Evolutionary conservation across 2,797 vertebrate genomes (phyloP).

Genomic region (Limnodromus scolopaceus): DNA sequence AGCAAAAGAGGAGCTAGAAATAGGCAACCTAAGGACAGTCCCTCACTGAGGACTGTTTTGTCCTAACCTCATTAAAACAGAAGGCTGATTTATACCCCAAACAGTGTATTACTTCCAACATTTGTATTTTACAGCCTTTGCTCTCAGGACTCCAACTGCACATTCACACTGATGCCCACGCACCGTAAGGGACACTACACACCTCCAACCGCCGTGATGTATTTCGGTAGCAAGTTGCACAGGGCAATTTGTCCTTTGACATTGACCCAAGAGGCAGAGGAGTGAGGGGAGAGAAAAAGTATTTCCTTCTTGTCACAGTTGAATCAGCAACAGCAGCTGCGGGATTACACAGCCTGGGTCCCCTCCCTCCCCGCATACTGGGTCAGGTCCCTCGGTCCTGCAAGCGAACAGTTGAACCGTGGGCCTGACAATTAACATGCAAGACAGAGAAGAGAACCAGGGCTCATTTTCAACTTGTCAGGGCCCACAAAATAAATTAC

Average conservation of each 20-base stretch:
- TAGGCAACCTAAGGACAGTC: background rate
- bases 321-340: background rate
- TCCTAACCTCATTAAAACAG: background rate
- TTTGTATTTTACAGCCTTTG: background rate
- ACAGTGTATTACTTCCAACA: background rate
- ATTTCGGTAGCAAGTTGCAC: background rate
- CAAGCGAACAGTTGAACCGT: background rate
- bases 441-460: background rate
- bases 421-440: constrained; percentile 49
- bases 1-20: background rate
- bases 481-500: constrained; percentile 74
- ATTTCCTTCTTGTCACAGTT: background rate
- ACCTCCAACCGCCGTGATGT: background rate
- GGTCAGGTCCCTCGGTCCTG: constrained; percentile 1
- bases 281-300: background rate
- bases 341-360: background rate
- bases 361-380: background rate
- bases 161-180: background rate
- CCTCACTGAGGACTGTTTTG: background rate
- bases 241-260: background rate
- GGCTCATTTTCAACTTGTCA: constrained; percentile 72
- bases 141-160: background rate
- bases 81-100: background rate
- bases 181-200: rapidly evolving
- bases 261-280: background rate